phyloP scores from a whole-genome alignment of 2,888 invertebrate species.

The Hydroisotoma schaefferi region DNA sequence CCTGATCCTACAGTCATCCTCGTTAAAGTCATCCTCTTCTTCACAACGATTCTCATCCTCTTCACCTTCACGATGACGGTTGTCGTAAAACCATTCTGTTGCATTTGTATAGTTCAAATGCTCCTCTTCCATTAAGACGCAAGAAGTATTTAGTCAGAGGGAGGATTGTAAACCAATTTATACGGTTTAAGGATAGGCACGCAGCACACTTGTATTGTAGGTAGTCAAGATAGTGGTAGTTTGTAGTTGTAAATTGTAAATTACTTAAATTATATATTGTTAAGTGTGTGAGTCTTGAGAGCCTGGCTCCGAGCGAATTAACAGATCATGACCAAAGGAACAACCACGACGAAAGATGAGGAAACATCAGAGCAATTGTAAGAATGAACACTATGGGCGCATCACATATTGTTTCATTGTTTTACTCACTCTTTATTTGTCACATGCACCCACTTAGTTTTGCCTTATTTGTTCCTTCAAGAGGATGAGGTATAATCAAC shows the following conservation, averaged over 20 bases:
- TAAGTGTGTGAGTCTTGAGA: no score
- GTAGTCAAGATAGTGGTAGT: no score
- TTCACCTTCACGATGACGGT: conserved; percentile 8
- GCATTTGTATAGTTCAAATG: conserved; percentile 42
- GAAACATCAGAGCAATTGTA: no score
- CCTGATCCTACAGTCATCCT: conserved; percentile 9
- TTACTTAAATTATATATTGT: no score
- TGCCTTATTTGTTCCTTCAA: background rate
- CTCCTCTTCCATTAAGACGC: conserved; percentile 21
- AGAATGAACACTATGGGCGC: background rate
- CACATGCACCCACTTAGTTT: background rate
- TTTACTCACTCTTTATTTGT: background rate
- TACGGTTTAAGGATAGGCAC: no score
- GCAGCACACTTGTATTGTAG: no score
- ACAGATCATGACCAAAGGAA: conserved; percentile 1
- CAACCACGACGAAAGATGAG: no score
- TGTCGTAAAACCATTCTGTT: conserved; percentile 42
- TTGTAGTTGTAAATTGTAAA: no score
- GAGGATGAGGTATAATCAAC: no score
- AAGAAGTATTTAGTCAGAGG: no score
- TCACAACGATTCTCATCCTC: background rate
- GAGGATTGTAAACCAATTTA: no score
- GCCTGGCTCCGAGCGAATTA: no score
- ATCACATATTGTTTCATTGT: background rate
- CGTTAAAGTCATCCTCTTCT: conserved; percentile 4